Conservation (phyloP, 1,140 invertebrate species). For the Copidosoma floridanum region DNA sequence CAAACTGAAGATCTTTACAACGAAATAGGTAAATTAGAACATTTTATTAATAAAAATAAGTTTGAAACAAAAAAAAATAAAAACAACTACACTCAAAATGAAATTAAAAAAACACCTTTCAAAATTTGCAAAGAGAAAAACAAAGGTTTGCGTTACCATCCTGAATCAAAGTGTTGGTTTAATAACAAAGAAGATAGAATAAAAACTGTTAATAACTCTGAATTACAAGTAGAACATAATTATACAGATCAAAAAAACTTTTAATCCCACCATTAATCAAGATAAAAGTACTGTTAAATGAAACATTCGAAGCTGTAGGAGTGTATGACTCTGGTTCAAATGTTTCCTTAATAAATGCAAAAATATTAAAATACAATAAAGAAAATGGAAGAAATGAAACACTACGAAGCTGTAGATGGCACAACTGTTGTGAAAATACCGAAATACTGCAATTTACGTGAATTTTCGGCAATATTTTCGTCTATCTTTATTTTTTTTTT, state of each 20-base stretch:
- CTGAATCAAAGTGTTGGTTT: slow-evolving; percentile 22
- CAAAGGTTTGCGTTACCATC: background rate
- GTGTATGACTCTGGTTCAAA: slow-evolving; percentile 24
- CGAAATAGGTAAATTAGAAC: slow-evolving; percentile 1
- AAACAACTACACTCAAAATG: background rate
- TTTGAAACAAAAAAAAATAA: slow-evolving; percentile 1
- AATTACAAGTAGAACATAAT: slow-evolving; percentile 15
- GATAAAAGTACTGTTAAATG: slow-evolving; percentile 17
- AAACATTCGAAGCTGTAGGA: slow-evolving; percentile 4
- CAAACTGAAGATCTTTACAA: slow-evolving; percentile 11
- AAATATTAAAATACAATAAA: background rate
- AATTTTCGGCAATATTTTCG: no score
- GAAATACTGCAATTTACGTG: no score
- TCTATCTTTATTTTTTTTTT: no score
- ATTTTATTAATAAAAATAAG: background rate
- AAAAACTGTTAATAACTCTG: slow-evolving; percentile 19
- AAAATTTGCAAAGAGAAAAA: background rate
- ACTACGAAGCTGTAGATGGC: no score
- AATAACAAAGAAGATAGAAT: slow-evolving; percentile 13
- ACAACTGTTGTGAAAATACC: no score
- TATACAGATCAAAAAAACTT: slow-evolving; percentile 20
- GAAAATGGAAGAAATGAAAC: no score
- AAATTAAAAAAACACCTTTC: background rate
- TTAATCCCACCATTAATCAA: slow-evolving; percentile 23
- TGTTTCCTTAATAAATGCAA: slow-evolving; percentile 24